Conservation (phyloP, 2,888 invertebrate species). For the Anorthoa munda region DNA sequence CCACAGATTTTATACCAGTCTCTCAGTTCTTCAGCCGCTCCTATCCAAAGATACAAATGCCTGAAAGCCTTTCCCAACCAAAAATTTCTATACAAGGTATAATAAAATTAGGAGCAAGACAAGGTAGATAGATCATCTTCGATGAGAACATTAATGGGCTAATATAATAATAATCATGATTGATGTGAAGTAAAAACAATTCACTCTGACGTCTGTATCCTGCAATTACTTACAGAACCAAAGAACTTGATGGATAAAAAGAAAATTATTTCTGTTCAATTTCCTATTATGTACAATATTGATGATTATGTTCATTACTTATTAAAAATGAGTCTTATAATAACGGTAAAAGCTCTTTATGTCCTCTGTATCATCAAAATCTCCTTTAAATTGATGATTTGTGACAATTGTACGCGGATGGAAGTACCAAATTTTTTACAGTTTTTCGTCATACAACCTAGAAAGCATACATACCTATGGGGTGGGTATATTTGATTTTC, state of each 20-base stretch:
- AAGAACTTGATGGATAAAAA: conserved; percentile 10
- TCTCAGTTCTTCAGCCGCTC: neutral
- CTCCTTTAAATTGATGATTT: no score
- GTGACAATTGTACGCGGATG: neutral
- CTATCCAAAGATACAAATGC: neutral
- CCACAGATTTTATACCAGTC: neutral
- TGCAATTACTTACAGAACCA: neutral
- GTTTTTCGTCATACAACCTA: neutral
- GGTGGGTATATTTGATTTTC: conserved; percentile 2
- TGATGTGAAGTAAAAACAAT: conserved; percentile 24
- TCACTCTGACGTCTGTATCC: neutral
- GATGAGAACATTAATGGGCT: neutral
- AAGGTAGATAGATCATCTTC: neutral
- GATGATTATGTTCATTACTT: neutral
- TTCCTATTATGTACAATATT: conserved; percentile 1
- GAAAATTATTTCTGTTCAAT: neutral
- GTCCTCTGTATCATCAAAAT: neutral
- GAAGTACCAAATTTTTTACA: neutral
- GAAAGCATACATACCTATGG: no score
- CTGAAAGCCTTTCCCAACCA: neutral
- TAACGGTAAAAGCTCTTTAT: neutral
- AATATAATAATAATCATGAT: conserved; percentile 26
- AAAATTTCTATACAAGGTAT: neutral
- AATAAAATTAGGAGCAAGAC: neutral
- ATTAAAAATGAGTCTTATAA: conserved; percentile 5